phyloP scores from a whole-genome alignment of 2,888 invertebrate species.

The Prosapia bicincta region DNA sequence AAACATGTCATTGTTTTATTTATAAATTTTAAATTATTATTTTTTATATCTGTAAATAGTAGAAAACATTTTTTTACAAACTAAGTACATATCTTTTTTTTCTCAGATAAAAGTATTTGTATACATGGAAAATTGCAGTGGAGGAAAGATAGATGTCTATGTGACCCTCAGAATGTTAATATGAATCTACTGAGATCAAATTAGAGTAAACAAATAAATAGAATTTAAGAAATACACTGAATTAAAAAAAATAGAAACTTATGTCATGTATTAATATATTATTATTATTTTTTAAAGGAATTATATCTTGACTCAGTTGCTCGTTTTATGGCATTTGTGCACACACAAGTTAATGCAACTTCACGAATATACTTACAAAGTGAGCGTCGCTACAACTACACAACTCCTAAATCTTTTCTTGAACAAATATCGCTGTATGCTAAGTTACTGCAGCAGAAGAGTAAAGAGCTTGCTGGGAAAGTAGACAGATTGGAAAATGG shows the following conservation, averaged over 20 bases:
- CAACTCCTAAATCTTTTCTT: slow-evolving; percentile 94
- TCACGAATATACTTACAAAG: slow-evolving; percentile 83
- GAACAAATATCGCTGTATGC: slow-evolving; percentile 93
- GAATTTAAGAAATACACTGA: not conserved
- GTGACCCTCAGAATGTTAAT: too few relatives aligned
- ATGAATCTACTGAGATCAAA: too few relatives aligned
- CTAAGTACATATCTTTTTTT: too few relatives aligned
- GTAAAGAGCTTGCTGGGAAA: slow-evolving; percentile 80
- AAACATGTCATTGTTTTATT: too few relatives aligned
- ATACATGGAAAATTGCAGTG: too few relatives aligned
- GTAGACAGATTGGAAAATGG: slow-evolving; percentile 88
- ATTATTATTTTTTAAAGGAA: slow-evolving; percentile 48
- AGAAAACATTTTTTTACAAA: too few relatives aligned
- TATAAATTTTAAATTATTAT: too few relatives aligned
- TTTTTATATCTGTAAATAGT: too few relatives aligned
- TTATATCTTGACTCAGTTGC: slow-evolving; percentile 79
- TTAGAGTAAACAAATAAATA: too few relatives aligned
- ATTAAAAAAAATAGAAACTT: too few relatives aligned
- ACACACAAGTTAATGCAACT: slow-evolving; percentile 87
- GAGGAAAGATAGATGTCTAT: too few relatives aligned
- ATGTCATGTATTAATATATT: not conserved
- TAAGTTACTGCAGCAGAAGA: slow-evolving; percentile 79
- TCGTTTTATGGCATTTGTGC: slow-evolving; percentile 92
- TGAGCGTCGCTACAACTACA: slow-evolving; percentile 93
- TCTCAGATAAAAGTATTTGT: too few relatives aligned